A percentile compares a stretch with the other conserved stretches of the same genome.
These are phyloP conservation scores for Helicoverpa assulta DNA, from an alignment of 2,888 invertebrate genomes.

Conservation along the genomic window DNA sequence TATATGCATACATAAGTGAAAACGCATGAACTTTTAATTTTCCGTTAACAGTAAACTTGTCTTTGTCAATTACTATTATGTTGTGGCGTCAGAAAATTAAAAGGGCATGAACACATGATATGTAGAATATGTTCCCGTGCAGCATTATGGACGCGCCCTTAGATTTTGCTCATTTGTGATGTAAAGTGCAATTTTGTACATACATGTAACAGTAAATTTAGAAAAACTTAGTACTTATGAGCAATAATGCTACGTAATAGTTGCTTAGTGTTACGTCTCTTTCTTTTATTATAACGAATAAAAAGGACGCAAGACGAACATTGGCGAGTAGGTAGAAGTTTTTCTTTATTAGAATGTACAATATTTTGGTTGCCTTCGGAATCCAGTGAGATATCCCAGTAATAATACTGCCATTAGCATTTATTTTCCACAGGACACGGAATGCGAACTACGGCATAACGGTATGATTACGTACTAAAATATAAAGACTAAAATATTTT, in stretches of 20 bases:
- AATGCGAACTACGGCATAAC: slow-evolving; percentile 40
- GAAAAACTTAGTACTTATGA: slow-evolving; percentile 57
- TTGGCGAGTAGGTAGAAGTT: slow-evolving; percentile 48
- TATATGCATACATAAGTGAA: background rate
- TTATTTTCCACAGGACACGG: slow-evolving; percentile 46
- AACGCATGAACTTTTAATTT: slow-evolving; percentile 36
- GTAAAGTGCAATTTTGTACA: slow-evolving; percentile 63
- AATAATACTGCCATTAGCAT: slow-evolving; percentile 60
- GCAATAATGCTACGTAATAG: slow-evolving; percentile 59
- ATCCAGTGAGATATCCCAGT: slow-evolving; percentile 38
- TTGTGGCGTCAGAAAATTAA: slow-evolving; percentile 30
- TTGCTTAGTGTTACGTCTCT: slow-evolving; percentile 63
- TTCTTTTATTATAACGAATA: slow-evolving; percentile 65
- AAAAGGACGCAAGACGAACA: slow-evolving; percentile 60
- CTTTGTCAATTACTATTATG: slow-evolving; percentile 44
- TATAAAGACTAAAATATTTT: slow-evolving; percentile 59
- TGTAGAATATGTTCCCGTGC: slow-evolving; percentile 14
- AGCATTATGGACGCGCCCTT: slow-evolving; percentile 17
- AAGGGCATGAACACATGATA: slow-evolving; percentile 1
- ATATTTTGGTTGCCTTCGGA: slow-evolving; percentile 27
- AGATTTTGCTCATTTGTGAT: slow-evolving; percentile 59
- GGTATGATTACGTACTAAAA: slow-evolving; percentile 42
- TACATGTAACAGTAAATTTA: slow-evolving; percentile 51
- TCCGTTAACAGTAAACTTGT: slow-evolving; percentile 21
- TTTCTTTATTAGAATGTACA: slow-evolving; percentile 51